Conservation (phyloP, 2,113 vertebrate genomes). For the Psettodes erumei region DNA sequence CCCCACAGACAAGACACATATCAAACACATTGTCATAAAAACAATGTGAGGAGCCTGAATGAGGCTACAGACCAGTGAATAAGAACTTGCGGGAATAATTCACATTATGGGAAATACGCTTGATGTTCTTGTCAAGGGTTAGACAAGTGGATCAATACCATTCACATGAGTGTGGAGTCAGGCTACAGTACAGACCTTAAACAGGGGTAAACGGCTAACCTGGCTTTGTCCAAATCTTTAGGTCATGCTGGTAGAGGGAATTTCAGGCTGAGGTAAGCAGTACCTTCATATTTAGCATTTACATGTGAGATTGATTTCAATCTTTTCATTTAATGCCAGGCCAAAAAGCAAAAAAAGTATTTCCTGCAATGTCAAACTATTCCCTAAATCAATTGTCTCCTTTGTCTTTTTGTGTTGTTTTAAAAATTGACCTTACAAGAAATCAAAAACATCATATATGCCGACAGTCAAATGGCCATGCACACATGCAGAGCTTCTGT, state of each 20-base stretch:
- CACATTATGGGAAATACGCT: not conserved
- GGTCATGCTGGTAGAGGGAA: not conserved
- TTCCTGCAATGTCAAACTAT: slow-evolving; percentile 6
- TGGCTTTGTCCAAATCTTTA: not conserved
- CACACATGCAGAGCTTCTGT: slow-evolving; percentile 10
- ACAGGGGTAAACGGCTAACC: not conserved
- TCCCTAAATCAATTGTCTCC: not conserved
- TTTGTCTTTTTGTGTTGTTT: not conserved
- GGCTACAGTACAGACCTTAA: not conserved
- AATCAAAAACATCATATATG: slow-evolving; percentile 14
- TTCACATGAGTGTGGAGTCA: not conserved
- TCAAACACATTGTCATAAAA: not conserved
- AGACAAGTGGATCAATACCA: not conserved
- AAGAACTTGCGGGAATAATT: not conserved
- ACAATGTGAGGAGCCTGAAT: not conserved
- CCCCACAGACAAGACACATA: slow-evolving; percentile 13
- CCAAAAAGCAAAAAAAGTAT: not conserved
- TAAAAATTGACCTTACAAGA: too few relatives aligned
- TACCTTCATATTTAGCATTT: not conserved
- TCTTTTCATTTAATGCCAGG: slow-evolving; percentile 7
- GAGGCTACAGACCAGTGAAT: not conserved
- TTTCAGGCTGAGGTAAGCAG: slow-evolving; percentile 15
- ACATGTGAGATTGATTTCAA: not conserved
- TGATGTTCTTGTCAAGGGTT: not conserved
- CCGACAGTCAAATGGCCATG: not conserved